Evolutionary conservation across 2,888 invertebrate species (phyloP), one percentile per base, ranked within the genome.

Genomic region (Ernsta delagoae): DNA sequence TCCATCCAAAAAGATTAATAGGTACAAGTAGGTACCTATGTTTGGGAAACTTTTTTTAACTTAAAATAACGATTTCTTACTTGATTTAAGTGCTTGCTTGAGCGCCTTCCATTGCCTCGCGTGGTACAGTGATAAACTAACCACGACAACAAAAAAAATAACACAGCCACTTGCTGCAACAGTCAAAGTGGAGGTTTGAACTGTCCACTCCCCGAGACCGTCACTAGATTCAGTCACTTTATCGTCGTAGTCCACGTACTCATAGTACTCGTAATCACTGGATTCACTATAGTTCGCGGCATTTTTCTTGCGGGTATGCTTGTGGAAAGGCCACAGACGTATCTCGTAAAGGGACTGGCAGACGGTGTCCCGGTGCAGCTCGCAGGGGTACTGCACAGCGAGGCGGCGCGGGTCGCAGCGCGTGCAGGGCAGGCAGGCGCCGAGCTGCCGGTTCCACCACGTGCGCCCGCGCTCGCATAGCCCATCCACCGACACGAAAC

Each of bases 61-160:
- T 36, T 36, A 3, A 36, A 36, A 36, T 3, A 12, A 12, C 0
- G 8, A 12, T 11, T 59, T 12, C 94, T 94, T 86, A 97, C 97
- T 97, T 90, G 96, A 96, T 84, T 96, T 96, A 77, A 97, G 95
- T 80, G 96, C 96, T 81, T 95, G 95, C 88, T 97, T 97, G 83
- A 97, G 95, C 81, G 95, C 94, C 84, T 95, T 95, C 97, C 97
- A 97, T 85, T 97, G 97, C 80, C 95, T 95, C 77, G 96, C 96
- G 83, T 97, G 97, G 80, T 97, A 95, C 78, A 97, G 89, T 76
- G 96, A 96, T 84, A 97, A 95, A 79, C 95, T 94, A 76, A 96
- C 95, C 83, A 97, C 96, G 75, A 96, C 96, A 78, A 96, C 92
- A 93, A 97, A 97, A 93, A 97, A 97, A 82, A 97, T 93, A 70